Percentiles rank a stretch among this genome's conserved stretches.
Evolutionary conservation across 2,113 vertebrate genomes (phyloP).

Genomic region (Gymnarchus niloticus): DNA sequence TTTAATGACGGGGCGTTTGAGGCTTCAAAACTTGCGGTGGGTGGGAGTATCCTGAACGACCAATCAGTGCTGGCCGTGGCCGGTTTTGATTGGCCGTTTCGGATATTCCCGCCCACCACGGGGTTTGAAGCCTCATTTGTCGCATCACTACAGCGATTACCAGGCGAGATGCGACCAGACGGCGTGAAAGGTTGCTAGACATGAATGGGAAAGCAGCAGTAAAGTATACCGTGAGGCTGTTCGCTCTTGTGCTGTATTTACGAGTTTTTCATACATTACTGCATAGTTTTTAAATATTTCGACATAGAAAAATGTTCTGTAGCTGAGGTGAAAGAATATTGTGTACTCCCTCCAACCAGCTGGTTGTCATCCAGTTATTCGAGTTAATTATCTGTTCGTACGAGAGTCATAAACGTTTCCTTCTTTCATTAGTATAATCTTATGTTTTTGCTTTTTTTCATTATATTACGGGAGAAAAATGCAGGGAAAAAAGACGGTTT

Average conservation of each 20-base stretch:
- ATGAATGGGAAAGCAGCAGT: neutral
- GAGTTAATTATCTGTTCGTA: neutral
- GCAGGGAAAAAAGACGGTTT: neutral
- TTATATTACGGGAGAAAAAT: neutral
- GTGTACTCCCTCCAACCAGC: neutral
- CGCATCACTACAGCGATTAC: too few species aligned
- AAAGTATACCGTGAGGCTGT: neutral
- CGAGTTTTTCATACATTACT: neutral
- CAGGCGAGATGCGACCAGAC: neutral
- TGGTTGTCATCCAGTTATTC: neutral
- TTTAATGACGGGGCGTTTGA: too few species aligned
- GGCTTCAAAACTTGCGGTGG: too few species aligned
- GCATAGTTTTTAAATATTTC: neutral
- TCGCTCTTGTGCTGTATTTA: neutral
- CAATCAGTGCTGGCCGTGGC: too few species aligned
- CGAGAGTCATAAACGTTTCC: neutral
- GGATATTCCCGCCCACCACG: too few species aligned
- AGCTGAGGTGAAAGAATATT: neutral
- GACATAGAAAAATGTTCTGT: neutral
- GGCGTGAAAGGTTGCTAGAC: neutral
- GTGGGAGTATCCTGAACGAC: too few species aligned
- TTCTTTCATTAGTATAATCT: neutral
- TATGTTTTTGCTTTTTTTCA: neutral
- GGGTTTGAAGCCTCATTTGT: too few species aligned
- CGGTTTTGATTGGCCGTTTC: too few species aligned